Base-by-base conservation (phyloP, 2,888 invertebrate genomes). In the Plemyria rubiginata region DNA sequence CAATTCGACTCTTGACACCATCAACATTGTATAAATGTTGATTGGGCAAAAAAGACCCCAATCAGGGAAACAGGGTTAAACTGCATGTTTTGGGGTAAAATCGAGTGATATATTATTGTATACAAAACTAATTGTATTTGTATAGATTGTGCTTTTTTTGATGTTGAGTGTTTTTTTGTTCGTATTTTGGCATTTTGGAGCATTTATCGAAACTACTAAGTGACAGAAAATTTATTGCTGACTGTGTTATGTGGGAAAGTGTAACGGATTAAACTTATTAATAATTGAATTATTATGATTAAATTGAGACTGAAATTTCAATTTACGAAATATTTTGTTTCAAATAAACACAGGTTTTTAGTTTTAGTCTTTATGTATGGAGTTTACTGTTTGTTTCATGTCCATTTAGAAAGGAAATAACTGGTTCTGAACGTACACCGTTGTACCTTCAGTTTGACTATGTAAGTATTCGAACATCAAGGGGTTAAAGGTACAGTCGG, bases 101-200 rank as follows among this genome's bases (percentile, higher is more conserved):
- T 74, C 75, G 73, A 76, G 80, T 86, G 81, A 86, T 83, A 80
- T 84, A 85, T 86, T 82, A 83, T 84, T 77, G 78, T 76, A 75
- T 74, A 86, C 85, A 84, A 85, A 82, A 86, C 90, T 92, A 92
- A 92, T 92, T 91, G 89, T 88, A 78, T 87, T 91, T 88, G 92
- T 91, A 91, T 91, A 74, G 84, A 77, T 82, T 78, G 82, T 79
- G 76, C 81, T 81, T 74, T 73, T 64, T 32, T 50, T 29, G 48
- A 61, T 62, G 59, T 70, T 49, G 62, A 62, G 66, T 70, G 68
- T 66, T 66, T 69, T 72, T 70, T 69, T 68, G 81, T 76, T 70
- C 65, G 70, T 83, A 77, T 82, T 82, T 81, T 80, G 76, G 68
- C 68, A 63, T 81, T 80, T 81, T 80, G 66, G 51, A 78, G 74